A percentile compares a stretch with the other conserved stretches of the same genome.
phyloP scores from a whole-genome alignment of 1,140 invertebrate species.

The Drosophila bifasciata region DNA sequence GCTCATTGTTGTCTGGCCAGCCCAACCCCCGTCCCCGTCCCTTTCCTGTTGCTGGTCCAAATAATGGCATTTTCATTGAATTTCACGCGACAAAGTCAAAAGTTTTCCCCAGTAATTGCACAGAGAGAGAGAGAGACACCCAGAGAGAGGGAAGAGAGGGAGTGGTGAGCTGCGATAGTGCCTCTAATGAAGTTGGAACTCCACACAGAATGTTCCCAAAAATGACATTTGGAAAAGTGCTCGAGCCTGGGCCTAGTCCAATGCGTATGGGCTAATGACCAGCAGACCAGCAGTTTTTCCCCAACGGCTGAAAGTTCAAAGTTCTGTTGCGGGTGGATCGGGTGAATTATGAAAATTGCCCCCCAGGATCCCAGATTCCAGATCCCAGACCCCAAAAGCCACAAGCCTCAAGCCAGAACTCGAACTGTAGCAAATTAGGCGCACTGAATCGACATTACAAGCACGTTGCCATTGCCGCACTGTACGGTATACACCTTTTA shows the following conservation, averaged over 20 bases:
- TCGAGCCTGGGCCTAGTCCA: slow-evolving; percentile 39
- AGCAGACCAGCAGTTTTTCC: slow-evolving; percentile 5
- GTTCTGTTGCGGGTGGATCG: slow-evolving; percentile 58
- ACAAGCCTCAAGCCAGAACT: neutral
- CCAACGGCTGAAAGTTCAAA: slow-evolving; percentile 64
- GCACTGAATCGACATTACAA: slow-evolving; percentile 72
- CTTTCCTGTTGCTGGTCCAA: slow-evolving; percentile 46
- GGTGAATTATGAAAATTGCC: slow-evolving; percentile 78
- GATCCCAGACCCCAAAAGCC: neutral
- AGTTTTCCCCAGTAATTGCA: slow-evolving; percentile 77
- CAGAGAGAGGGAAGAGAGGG: neutral
- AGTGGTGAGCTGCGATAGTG: slow-evolving; percentile 1
- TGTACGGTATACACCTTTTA: slow-evolving; percentile 56
- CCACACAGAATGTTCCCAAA: slow-evolving; percentile 65
- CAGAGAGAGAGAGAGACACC: neutral
- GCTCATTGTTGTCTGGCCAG: slow-evolving; percentile 67
- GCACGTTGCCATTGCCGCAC: slow-evolving; percentile 53
- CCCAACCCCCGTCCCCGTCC: neutral
- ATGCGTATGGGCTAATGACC: slow-evolving; percentile 78
- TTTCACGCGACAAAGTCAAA: slow-evolving; percentile 79
- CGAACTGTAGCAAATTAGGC: slow-evolving; percentile 75
- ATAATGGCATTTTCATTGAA: slow-evolving; percentile 82
- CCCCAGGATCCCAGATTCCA: too few relatives aligned
- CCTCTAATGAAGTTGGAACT: slow-evolving; percentile 68
- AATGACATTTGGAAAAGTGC: slow-evolving; percentile 79